Conservation (phyloP, 2,888 invertebrate species). For the Graphium colonna region DNA sequence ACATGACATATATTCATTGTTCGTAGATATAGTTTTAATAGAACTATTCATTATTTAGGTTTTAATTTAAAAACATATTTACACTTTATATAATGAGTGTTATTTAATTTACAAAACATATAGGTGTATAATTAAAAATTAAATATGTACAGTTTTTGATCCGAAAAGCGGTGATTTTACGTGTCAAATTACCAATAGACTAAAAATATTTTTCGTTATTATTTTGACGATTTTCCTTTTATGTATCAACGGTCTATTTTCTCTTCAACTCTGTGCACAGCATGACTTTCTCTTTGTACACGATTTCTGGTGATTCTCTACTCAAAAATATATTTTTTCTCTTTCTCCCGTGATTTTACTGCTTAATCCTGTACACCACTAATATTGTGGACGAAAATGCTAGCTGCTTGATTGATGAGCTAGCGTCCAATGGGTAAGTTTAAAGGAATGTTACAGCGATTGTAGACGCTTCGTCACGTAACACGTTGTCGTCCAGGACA, state of each 20-base stretch:
- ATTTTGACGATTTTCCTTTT: conserved; percentile 19
- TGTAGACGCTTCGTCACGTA: conserved; percentile 63
- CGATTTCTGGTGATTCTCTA: conserved; percentile 53
- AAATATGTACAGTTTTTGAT: too few relatives aligned
- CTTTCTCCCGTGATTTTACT: conserved; percentile 70
- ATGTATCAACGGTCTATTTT: conserved; percentile 20
- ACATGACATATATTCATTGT: conserved; percentile 22
- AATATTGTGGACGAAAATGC: conserved; percentile 60
- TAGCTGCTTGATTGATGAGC: conserved; percentile 93
- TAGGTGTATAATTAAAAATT: too few relatives aligned
- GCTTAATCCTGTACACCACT: conserved; percentile 71
- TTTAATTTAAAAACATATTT: too few relatives aligned
- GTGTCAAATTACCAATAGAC: too few relatives aligned
- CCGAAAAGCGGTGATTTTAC: too few relatives aligned
- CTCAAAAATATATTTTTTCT: conserved; percentile 66
- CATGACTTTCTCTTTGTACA: conserved; percentile 59
- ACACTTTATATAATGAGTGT: too few relatives aligned
- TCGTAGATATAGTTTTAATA: conserved; percentile 27
- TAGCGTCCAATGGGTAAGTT: conserved; percentile 90
- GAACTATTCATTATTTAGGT: neutral
- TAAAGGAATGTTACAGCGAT: conserved; percentile 42
- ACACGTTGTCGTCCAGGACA: conserved; percentile 34
- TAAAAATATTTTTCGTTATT: conserved; percentile 15
- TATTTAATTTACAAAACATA: too few relatives aligned
- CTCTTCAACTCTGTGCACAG: conserved; percentile 51